Conservation (phyloP, 2,888 invertebrate species). For the Cataglyphis altisquamis region DNA sequence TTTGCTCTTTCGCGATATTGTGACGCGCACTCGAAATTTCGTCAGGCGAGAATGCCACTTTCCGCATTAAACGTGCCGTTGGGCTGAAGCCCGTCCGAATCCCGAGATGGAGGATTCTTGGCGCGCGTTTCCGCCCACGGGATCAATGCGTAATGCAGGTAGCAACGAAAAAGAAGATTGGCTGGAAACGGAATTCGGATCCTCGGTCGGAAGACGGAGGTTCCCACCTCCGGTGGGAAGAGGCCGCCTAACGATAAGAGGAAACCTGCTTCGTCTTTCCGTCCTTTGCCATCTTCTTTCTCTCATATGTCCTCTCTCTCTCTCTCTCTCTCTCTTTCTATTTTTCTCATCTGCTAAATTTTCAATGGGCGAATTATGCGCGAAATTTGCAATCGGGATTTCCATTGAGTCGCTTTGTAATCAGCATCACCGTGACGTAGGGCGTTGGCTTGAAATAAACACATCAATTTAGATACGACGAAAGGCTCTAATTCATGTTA, state of each 20-base stretch:
- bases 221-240: conserved; percentile 13
- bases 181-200: conserved; percentile 43
- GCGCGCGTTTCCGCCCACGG: conserved; percentile 47
- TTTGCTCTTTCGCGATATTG: conserved; percentile 30
- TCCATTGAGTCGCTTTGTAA: conserved; percentile 4
- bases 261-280: conserved; percentile 37
- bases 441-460: conserved; percentile 33
- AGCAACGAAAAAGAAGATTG: conserved; percentile 48
- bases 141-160: conserved; percentile 61
- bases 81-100: conserved; percentile 59
- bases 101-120: conserved; percentile 42
- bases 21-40: conserved; percentile 35
- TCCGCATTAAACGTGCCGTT: conserved; percentile 60
- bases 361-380: conserved; percentile 62
- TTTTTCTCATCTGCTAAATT: conserved; percentile 14
- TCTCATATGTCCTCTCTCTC: background rate
- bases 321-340: background rate
- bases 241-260: conserved; percentile 47
- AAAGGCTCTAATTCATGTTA: conserved; percentile 41
- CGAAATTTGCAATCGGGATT: conserved; percentile 49
- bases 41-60: conserved; percentile 45
- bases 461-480: conserved; percentile 34
- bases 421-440: background rate
- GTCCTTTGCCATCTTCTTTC: background rate
- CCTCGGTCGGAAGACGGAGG: conserved; percentile 35